Evolutionary conservation across 2,113 vertebrate species (phyloP), one percentile per base, ranked within the genome.

Genomic region (Anhinga anhinga): DNA sequence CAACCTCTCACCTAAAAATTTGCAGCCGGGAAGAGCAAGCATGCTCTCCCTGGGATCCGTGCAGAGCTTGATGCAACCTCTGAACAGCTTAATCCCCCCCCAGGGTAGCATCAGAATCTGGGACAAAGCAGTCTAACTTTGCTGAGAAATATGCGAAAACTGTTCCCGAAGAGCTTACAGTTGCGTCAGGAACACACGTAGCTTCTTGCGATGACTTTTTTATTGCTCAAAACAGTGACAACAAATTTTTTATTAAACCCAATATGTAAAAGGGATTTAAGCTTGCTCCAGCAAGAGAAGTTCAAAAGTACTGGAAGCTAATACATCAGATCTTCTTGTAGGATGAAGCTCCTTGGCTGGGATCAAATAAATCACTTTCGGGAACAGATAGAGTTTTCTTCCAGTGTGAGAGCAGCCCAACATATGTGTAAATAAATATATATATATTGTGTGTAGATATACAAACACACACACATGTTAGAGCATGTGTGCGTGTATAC

Each of bases 141-240:
- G 21, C 74, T 82, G 70, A 44, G 84, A 94, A 94, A 79, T 82
- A 91, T 27, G 29, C 91, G 93, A 87, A 89, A 94, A 91, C 86
- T 65, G 50, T 80, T 95, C 92, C 83, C 42, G 81, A 94, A 74
- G 55, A 78, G 8, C 32, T 79, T 55, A 30, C 26, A 47, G 5
- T 42, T 93, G 58, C 52, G 50, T 20, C 71, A 89, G 86, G 59
- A 93, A 23, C 63, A 79, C 44, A 49, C 13, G 11, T 10, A 77
- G 17, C 70, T 89, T 87, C 89, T 85, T 87, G 74, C n/a, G 86
- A 13, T 25, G 10, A 11, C 30, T 32, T 62, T 72, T 73, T 55
- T 55, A 8, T 88, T 70, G 36, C 40, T 84, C n/a, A 36, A 59
- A 91, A 86, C 3, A 23, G 16, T 23, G 42, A 80, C 38, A 93